Conservation (phyloP, 2,797 vertebrate genomes). For the Periophthalmus magnuspinnatus region DNA sequence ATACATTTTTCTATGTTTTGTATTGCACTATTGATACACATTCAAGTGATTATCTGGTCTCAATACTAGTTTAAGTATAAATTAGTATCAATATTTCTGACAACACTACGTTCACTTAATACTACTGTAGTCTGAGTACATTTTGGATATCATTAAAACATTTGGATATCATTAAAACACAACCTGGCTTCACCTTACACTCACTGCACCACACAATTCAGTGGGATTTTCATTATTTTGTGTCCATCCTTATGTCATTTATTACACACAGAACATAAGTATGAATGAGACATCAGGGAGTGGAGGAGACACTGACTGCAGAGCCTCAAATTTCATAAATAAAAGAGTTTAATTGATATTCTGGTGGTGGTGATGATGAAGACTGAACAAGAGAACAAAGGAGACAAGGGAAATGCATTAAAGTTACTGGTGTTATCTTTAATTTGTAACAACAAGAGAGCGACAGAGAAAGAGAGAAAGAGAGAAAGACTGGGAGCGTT, state of each 20-base stretch:
- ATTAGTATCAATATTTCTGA: too few relatives aligned
- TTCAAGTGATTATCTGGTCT: too few relatives aligned
- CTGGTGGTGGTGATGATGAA: constrained; percentile 47
- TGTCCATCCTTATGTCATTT: constrained; percentile 16
- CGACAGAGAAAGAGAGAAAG: background rate
- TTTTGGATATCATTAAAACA: constrained; percentile 22
- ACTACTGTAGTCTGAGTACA: too few relatives aligned
- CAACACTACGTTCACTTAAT: too few relatives aligned
- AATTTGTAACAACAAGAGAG: constrained; percentile 18
- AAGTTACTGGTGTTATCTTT: constrained; percentile 10
- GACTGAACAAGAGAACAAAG: constrained; percentile 52
- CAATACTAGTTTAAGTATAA: too few relatives aligned
- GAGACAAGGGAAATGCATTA: constrained; percentile 52
- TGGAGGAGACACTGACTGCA: constrained; percentile 46
- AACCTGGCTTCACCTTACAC: constrained; percentile 32
- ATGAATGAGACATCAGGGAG: constrained; percentile 46
- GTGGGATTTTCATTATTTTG: constrained; percentile 25
- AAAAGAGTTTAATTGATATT: constrained; percentile 64
- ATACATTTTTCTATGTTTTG: too few relatives aligned
- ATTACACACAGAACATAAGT: constrained; percentile 23
- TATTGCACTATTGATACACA: too few relatives aligned
- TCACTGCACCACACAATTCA: constrained; percentile 24
- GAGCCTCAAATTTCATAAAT: constrained; percentile 56
- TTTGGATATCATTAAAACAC: constrained; percentile 36
- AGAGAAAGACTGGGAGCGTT: too few relatives aligned